Evolutionary conservation across 1,140 invertebrate species (phyloP).

Genomic region (Carcinoscorpius rotundicauda): DNA sequence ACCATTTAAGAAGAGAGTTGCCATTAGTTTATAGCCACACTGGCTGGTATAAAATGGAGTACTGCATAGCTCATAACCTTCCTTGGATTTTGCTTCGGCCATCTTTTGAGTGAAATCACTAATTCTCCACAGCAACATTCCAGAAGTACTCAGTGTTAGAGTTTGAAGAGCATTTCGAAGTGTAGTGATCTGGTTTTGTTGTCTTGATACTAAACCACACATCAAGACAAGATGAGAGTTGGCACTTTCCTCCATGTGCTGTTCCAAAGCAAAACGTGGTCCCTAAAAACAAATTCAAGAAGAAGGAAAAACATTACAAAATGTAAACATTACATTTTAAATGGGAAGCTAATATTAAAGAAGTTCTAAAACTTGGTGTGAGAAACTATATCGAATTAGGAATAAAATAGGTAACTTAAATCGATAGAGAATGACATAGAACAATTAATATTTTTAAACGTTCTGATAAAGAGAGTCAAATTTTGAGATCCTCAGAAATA

Average conservation of each 20-base stretch:
- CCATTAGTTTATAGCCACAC: conserved; percentile 88
- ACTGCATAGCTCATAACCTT: conserved; percentile 77
- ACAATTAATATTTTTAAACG: too few relatives aligned
- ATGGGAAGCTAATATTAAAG: too few relatives aligned
- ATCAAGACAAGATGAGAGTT: conserved; percentile 71
- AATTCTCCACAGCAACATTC: conserved; percentile 84
- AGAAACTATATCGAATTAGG: too few relatives aligned
- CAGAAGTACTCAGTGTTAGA: conserved; percentile 61
- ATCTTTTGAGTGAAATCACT: conserved; percentile 75
- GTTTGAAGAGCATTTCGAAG: conserved; percentile 65
- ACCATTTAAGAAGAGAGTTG: conserved; percentile 84
- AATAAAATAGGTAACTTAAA: too few relatives aligned
- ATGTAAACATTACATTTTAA: too few relatives aligned
- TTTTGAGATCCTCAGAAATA: too few relatives aligned
- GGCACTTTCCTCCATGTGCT: conserved; percentile 68
- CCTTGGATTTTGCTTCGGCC: conserved; percentile 73
- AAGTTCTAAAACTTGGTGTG: too few relatives aligned
- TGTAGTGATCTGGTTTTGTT: conserved; percentile 72
- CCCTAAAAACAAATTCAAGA: conserved; percentile 24
- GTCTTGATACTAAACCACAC: conserved; percentile 65
- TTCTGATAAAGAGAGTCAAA: too few relatives aligned
- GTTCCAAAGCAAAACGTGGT: conserved; percentile 54
- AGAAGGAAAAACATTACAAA: too few relatives aligned
- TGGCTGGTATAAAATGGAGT: conserved; percentile 88
- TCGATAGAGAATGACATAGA: too few relatives aligned